phyloP scores from a whole-genome alignment of 2,113 vertebrate genomes.

The Motacilla tschutschensis region DNA sequence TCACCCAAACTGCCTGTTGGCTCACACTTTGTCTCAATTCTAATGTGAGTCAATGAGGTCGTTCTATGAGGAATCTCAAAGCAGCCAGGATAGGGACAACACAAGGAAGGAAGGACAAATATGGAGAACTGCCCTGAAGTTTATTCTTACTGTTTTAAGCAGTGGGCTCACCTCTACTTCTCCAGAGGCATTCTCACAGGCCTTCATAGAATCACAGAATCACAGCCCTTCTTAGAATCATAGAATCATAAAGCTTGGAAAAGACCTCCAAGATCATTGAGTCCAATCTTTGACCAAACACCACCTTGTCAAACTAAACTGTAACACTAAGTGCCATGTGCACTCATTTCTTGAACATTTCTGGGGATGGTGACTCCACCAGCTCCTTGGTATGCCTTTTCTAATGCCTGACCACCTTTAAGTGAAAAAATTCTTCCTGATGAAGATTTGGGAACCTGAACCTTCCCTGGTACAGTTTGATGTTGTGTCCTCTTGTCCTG shows the following conservation, averaged over 20 bases:
- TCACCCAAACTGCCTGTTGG: neutral
- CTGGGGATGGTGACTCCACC: neutral
- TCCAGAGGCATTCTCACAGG: neutral
- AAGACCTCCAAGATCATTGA: neutral
- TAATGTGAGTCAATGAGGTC: neutral
- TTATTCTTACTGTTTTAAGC: neutral
- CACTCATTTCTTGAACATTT: neutral
- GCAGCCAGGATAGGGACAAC: neutral
- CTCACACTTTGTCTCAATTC: neutral
- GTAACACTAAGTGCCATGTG: no score
- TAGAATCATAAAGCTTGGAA: neutral
- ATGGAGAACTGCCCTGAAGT: neutral
- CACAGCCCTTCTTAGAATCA: neutral
- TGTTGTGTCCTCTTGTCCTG: neutral
- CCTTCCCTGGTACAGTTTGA: neutral
- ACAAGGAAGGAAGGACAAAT: neutral
- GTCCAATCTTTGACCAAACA: neutral
- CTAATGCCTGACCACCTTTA: neutral
- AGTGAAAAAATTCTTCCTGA: neutral
- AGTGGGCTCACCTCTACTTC: neutral
- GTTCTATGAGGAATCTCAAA: neutral
- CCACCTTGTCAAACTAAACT: neutral
- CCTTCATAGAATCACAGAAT: neutral
- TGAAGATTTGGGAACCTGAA: neutral
- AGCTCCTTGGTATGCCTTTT: neutral